Conservation (phyloP, 2,797 vertebrate genomes). For the Spheniscus humboldti region DNA sequence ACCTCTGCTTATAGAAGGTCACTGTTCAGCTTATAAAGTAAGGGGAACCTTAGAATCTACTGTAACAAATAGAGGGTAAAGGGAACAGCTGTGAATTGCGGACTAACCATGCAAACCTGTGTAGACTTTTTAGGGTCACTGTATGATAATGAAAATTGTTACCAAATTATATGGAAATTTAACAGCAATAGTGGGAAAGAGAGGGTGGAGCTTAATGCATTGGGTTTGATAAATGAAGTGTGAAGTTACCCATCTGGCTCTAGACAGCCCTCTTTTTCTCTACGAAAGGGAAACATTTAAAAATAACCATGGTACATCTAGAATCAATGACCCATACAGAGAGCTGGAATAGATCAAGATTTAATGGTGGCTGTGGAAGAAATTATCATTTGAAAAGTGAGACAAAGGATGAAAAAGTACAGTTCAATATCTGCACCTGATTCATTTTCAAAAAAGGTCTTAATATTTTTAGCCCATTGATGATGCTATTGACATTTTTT, state of each 20-base stretch:
- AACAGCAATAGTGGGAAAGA: slow-evolving; percentile 86
- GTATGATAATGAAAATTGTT: slow-evolving; percentile 99
- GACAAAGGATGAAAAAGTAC: slow-evolving; percentile 65
- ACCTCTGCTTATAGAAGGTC: slow-evolving; percentile 80
- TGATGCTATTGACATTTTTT: slow-evolving; percentile 1
- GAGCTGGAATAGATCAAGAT: slow-evolving; percentile 80
- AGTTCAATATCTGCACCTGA: slow-evolving; percentile 53
- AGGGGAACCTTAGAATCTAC: slow-evolving; percentile 75
- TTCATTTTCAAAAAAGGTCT: background rate
- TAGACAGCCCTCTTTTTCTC: slow-evolving; percentile 77
- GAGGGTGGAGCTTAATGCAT: slow-evolving; percentile 80
- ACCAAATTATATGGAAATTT: slow-evolving; percentile 99
- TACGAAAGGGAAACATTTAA: slow-evolving; percentile 77
- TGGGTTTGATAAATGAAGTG: slow-evolving; percentile 99
- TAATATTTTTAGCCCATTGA: background rate
- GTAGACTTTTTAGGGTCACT: slow-evolving; percentile 90
- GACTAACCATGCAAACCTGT: slow-evolving; percentile 82
- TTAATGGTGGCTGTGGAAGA: slow-evolving; percentile 75
- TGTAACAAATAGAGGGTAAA: slow-evolving; percentile 76
- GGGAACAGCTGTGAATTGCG: slow-evolving; percentile 89
- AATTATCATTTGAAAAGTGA: slow-evolving; percentile 76
- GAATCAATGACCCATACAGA: slow-evolving; percentile 79
- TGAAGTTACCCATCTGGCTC: slow-evolving; percentile 98
- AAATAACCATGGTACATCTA: slow-evolving; percentile 80
- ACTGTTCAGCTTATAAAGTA: slow-evolving; percentile 74